These are phyloP conservation scores for Trachymyrmex cornetzi DNA, from an alignment of 1,140 invertebrate species.

Conservation along the genomic window DNA sequence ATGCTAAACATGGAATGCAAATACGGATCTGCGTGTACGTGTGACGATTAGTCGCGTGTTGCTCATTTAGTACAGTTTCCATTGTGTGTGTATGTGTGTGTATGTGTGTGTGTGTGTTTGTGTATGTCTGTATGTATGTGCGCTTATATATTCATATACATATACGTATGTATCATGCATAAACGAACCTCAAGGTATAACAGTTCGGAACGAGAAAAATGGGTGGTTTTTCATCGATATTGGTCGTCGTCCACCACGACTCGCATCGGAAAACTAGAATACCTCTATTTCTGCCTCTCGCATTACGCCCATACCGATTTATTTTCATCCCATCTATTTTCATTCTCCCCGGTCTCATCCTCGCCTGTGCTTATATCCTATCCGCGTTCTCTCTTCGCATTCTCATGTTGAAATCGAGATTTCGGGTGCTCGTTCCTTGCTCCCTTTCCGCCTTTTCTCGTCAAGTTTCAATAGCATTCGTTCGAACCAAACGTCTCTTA, in stretches of 20 bases:
- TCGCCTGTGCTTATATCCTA: constrained; percentile 12
- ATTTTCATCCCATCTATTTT: constrained; percentile 76
- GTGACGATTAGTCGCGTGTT: constrained; percentile 24
- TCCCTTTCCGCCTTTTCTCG: not conserved
- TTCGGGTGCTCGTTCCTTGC: not conserved
- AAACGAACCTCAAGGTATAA: constrained; percentile 34
- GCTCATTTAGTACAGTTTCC: constrained; percentile 11
- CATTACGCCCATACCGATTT: constrained; percentile 71
- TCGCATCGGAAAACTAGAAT: constrained; percentile 69
- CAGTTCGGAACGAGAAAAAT: constrained; percentile 58
- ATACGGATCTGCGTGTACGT: not conserved
- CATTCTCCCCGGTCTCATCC: constrained; percentile 59
- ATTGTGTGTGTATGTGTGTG: constrained; percentile 8
- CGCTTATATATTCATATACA: constrained; percentile 50
- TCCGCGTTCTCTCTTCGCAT: constrained; percentile 46
- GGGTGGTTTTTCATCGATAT: constrained; percentile 59
- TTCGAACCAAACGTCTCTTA: constrained; percentile 45
- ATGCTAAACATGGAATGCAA: constrained; percentile 6
- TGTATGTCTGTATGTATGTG: not conserved
- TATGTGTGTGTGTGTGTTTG: not conserved
- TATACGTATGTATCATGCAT: constrained; percentile 48
- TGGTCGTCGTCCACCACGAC: constrained; percentile 6
- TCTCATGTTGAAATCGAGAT: constrained; percentile 61
- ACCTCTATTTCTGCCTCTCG: constrained; percentile 68
- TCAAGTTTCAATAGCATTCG: constrained; percentile 49